phyloP scores from a whole-genome alignment of 2,113 vertebrate species.

The Daboia siamensis region DNA sequence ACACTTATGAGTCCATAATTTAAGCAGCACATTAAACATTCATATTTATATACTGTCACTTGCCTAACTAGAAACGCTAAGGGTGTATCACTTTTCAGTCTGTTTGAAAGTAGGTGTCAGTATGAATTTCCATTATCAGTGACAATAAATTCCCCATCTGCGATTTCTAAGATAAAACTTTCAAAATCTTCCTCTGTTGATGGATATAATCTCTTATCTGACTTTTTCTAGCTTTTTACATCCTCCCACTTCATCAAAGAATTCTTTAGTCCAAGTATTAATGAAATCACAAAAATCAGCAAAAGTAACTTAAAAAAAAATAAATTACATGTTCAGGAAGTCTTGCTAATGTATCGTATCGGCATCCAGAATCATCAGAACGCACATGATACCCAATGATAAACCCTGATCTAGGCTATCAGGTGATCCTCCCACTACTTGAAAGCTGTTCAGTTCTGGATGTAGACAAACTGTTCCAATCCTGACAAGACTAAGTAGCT shows the following conservation, averaged over 20 bases:
- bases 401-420: neutral
- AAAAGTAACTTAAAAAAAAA: too few species aligned
- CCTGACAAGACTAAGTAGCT: neutral
- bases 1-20: neutral
- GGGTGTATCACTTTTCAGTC: constrained; percentile 1
- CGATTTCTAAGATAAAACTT: constrained; percentile 1
- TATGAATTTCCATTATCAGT: constrained; percentile 22
- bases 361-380: neutral
- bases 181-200: neutral
- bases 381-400: neutral
- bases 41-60: constrained; percentile 18
- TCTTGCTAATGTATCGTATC: neutral
- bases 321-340: neutral
- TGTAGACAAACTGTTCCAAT: neutral
- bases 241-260: neutral
- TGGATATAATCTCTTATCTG: neutral
- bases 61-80: neutral
- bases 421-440: neutral
- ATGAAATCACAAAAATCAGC: neutral
- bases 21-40: neutral
- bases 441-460: neutral
- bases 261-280: neutral
- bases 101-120: constrained; percentile 11
- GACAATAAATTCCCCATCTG: constrained; percentile 13
- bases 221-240: neutral